phyloP scores from a whole-genome alignment of 1,140 invertebrate genomes.

The Calycopis cecrops region DNA sequence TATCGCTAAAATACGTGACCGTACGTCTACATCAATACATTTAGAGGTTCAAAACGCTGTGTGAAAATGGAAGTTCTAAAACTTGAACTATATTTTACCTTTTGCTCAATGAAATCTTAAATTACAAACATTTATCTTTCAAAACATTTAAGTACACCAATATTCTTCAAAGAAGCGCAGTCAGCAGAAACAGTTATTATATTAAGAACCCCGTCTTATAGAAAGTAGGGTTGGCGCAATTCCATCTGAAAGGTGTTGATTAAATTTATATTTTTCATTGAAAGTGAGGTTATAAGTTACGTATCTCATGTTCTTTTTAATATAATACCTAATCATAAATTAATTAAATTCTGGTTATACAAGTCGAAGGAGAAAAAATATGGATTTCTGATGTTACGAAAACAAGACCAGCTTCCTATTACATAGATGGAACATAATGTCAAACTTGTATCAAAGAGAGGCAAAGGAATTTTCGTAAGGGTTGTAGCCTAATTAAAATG shows the following conservation, averaged over 20 bases:
- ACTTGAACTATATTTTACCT: conserved; percentile 2
- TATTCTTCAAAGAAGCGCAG: conserved; percentile 32
- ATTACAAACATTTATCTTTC: conserved; percentile 13
- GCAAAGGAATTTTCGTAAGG: too few relatives aligned
- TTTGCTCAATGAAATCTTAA: conserved; percentile 5
- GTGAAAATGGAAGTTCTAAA: background rate
- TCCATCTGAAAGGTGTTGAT: background rate
- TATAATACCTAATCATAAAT: too few relatives aligned
- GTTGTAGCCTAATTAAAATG: too few relatives aligned
- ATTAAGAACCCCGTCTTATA: conserved; percentile 45
- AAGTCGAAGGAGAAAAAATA: too few relatives aligned
- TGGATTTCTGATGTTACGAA: too few relatives aligned
- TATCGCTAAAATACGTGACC: background rate
- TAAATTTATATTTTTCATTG: too few relatives aligned
- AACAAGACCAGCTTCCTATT: too few relatives aligned
- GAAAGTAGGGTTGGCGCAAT: conserved; percentile 8
- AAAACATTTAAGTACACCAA: conserved; percentile 25
- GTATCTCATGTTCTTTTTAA: too few relatives aligned
- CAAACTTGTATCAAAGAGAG: too few relatives aligned
- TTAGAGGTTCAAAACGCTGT: background rate
- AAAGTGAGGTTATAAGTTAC: too few relatives aligned
- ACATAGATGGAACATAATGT: too few relatives aligned
- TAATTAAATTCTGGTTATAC: too few relatives aligned
- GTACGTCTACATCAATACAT: background rate
- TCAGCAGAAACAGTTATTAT: conserved; percentile 45